Conservation (phyloP, 53 echinoderm and acorn worm genomes). For the Echinarachnius parma region DNA sequence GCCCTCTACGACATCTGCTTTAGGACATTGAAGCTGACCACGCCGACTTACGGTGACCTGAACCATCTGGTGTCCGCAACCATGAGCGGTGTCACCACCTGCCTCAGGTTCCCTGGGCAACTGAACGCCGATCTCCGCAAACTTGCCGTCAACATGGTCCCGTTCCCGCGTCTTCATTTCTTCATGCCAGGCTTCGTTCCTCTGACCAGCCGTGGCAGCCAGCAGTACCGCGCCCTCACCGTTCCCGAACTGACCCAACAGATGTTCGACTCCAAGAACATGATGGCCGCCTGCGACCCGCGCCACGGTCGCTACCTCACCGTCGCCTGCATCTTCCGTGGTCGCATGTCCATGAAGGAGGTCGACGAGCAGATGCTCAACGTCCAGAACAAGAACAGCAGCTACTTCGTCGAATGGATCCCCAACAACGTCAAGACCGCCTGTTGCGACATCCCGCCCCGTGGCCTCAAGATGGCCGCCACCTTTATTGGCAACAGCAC, state of each 20-base stretch:
- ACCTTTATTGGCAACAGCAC: slow-evolving; percentile 89
- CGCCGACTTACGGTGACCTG: slow-evolving; percentile 63
- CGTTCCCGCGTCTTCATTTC: slow-evolving; percentile 91
- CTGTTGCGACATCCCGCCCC: slow-evolving; percentile 81
- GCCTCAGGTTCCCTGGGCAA: slow-evolving; percentile 83
- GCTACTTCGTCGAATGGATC: slow-evolving; percentile 87
- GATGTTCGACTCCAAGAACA: slow-evolving; percentile 87
- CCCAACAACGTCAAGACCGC: slow-evolving; percentile 92
- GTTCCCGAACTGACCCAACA: slow-evolving; percentile 81
- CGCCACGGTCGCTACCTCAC: slow-evolving; percentile 84
- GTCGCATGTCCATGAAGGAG: slow-evolving; percentile 91
- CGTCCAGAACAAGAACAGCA: slow-evolving; percentile 90
- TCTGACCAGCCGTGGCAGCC: slow-evolving; percentile 85
- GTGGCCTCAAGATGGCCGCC: slow-evolving; percentile 80
- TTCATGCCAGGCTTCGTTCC: slow-evolving; percentile 88
- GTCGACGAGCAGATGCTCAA: slow-evolving; percentile 90
- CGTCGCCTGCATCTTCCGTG: slow-evolving; percentile 82
- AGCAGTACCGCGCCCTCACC: slow-evolving; percentile 75
- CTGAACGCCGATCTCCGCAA: slow-evolving; percentile 83
- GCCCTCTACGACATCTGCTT: slow-evolving; percentile 73
- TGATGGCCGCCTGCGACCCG: slow-evolving; percentile 89
- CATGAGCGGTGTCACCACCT: too few relatives aligned
- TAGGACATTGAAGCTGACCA: slow-evolving; percentile 58
- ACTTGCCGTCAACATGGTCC: slow-evolving; percentile 85
- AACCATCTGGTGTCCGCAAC: too few relatives aligned